Conservation (phyloP, 2,797 vertebrate genomes). For the Eurystomus glaucurus region DNA sequence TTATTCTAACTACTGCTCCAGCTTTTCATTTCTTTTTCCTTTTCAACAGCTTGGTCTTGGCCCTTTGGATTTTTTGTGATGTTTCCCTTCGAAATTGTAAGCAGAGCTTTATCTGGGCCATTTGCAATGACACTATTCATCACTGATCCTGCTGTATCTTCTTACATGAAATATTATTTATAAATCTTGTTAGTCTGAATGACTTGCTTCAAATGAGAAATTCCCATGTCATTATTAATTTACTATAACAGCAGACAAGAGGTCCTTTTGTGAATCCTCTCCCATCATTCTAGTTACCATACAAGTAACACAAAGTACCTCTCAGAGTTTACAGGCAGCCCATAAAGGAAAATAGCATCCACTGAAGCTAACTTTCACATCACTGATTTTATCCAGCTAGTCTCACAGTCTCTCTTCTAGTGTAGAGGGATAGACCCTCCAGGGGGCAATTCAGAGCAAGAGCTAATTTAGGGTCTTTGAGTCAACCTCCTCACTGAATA, state of each 20-base stretch:
- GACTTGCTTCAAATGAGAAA: not conserved
- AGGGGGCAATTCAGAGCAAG: not conserved
- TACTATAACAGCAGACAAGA: not conserved
- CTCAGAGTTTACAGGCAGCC: not conserved
- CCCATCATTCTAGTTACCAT: not conserved
- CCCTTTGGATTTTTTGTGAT: not conserved
- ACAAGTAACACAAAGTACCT: not conserved
- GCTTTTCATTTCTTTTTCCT: not conserved
- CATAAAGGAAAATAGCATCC: not conserved
- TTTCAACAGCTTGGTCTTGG: not conserved
- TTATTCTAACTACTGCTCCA: not conserved
- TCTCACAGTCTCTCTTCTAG: not conserved
- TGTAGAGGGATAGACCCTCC: not conserved
- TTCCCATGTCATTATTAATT: not conserved
- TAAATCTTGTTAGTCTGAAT: not conserved
- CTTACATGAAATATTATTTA: not conserved
- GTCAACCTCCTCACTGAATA: not conserved
- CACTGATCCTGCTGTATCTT: not conserved
- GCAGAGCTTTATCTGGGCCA: not conserved
- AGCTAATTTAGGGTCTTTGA: not conserved
- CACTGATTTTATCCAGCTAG: not conserved
- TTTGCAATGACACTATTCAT: not conserved
- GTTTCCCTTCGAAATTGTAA: not conserved
- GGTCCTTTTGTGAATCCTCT: not conserved
- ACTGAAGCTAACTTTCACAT: not conserved